Base-by-base conservation (phyloP, 2,797 vertebrate species). In the Lutjanus campechanus region DNA sequence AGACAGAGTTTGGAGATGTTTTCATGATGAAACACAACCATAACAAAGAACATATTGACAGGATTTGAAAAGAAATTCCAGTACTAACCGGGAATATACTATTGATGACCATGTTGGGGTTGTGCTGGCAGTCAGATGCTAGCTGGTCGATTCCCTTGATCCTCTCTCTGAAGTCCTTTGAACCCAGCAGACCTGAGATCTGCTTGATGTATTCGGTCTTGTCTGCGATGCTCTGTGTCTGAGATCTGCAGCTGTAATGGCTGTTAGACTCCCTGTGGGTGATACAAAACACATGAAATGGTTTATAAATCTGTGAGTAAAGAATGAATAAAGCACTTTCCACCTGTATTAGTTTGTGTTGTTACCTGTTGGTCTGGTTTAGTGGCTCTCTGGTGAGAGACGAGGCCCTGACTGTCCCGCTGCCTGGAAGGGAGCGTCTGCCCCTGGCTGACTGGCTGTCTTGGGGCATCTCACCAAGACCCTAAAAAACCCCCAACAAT, bases 91-190 rank as follows among this genome's bases (percentile, higher is more conserved):
- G 96, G 65, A 95, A 95, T 69, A 99, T 92, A 88, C 96, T 97
- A 46, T 94, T 87, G 53, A 96, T 91, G 83, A 99, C 94, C 83
- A 97, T 82, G 50, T 91, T 96, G 1, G 95, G 96, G 87, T 95
- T 97, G 82, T 95, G 94, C 93, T 97, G 93, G 22, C 97, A 96
- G 88, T 97, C 96, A 1, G 84, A 82, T 54, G 96, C 90, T 55
- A 99, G 94, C 89, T 97, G 97, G 80, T 97, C 96, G 10, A 98
- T 96, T 73, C 96, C 98, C 85, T 87, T 94, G 74, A 98, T 96
- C 63, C 97, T 95, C 76, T 98, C 97, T 13, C 96, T 95, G 92
- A 99, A 99, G 86, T 99, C 98, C 69, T 95, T 97, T 65, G 97
- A 97, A 5, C 91, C 94, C 88, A 99, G 89, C 17, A 95, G 89